Evolutionary conservation across 64 coral and sea anemone species (phyloP).

Genomic region (Orbicella faveolata): DNA sequence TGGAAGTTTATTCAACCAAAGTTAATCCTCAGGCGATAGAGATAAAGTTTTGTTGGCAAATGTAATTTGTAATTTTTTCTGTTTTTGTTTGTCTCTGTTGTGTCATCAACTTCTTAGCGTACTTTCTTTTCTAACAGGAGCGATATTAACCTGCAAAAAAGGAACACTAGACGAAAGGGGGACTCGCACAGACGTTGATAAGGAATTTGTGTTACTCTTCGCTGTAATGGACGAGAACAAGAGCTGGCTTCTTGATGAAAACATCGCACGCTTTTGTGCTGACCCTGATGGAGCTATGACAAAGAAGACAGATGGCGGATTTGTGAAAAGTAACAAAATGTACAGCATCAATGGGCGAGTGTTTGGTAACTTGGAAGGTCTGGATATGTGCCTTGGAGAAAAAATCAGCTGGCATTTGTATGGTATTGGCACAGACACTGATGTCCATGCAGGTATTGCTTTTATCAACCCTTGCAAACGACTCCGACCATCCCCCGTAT

Average conservation of each 20-base stretch:
- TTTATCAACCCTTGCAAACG: not conserved
- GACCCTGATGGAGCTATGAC: conserved; percentile 26
- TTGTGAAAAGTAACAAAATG: conserved; percentile 76
- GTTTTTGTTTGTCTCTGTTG: no score
- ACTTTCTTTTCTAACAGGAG: conserved; percentile 13
- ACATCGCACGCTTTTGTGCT: conserved; percentile 26
- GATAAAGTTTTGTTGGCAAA: no score
- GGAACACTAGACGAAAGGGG: conserved; percentile 21
- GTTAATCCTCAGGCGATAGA: no score
- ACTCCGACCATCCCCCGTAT: not conserved
- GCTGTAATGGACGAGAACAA: conserved; percentile 56
- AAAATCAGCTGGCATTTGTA: conserved; percentile 71
- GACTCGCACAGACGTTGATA: conserved; percentile 26
- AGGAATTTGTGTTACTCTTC: conserved; percentile 56
- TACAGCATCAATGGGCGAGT: conserved; percentile 70
- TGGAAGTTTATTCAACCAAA: no score
- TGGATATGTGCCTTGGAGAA: conserved; percentile 67
- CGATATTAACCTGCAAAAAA: conserved; percentile 53
- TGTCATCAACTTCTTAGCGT: no score
- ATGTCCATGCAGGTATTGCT: conserved; percentile 65
- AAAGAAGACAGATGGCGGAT: conserved; percentile 51
- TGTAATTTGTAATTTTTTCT: no score
- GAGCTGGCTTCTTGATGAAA: conserved; percentile 51
- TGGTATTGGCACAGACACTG: conserved; percentile 74
- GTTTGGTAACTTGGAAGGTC: conserved; percentile 65